A percentile compares a stretch with the other conserved stretches of the same genome.
Conservation (phyloP, 2,797 vertebrate species). For the Sorex maritimensis region DNA sequence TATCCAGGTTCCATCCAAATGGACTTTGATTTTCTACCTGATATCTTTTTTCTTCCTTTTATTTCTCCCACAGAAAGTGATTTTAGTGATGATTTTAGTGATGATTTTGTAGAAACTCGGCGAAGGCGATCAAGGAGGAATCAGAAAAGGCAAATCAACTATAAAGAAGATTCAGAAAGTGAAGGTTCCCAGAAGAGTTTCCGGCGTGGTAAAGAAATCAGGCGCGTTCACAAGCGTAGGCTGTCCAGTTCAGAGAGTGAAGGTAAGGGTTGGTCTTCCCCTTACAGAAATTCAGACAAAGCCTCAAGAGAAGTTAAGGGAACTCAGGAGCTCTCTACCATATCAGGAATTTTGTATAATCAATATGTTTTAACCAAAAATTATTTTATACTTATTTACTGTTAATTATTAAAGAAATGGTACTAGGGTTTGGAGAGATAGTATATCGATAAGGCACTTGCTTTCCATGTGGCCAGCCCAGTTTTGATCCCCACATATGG, state of each 20-base stretch:
- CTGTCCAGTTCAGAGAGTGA: conserved; percentile 97
- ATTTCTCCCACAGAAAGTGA: conserved; percentile 91
- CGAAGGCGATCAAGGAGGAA: conserved; percentile 96
- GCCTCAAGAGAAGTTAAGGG: neutral
- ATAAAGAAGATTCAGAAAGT: conserved; percentile 97
- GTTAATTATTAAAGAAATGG: conserved; percentile 44
- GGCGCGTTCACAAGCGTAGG: conserved; percentile 93
- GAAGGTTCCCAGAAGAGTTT: conserved; percentile 94
- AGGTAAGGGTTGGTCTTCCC: conserved; percentile 89
- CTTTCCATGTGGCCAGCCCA: too few species aligned
- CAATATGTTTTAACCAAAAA: conserved; percentile 24
- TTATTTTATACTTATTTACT: conserved; percentile 38
- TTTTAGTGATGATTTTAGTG: conserved; percentile 95
- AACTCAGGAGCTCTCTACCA: neutral
- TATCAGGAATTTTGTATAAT: neutral
- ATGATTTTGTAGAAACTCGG: conserved; percentile 95
- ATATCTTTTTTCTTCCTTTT: neutral
- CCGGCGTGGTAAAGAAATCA: conserved; percentile 90
- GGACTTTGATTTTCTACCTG: conserved; percentile 33
- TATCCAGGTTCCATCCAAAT: neutral
- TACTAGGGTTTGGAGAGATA: too few species aligned
- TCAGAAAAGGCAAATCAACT: conserved; percentile 97
- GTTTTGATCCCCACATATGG: too few species aligned
- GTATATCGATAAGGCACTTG: too few species aligned
- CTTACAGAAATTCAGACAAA: neutral